Evolutionary conservation across 2,113 vertebrate genomes (phyloP).

Genomic region (Oryzias javanicus): DNA sequence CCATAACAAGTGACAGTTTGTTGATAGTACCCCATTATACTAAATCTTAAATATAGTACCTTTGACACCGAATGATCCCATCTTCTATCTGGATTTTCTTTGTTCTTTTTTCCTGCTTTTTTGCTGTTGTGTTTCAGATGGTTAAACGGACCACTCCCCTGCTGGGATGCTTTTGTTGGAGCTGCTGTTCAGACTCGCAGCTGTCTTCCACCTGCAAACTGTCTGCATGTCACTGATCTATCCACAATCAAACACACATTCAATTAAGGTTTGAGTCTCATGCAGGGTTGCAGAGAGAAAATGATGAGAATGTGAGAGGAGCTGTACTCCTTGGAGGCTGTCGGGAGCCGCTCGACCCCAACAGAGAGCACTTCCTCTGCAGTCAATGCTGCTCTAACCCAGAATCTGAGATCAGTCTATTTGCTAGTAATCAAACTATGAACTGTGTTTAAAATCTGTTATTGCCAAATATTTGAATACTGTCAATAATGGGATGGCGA

Average conservation of each 20-base stretch:
- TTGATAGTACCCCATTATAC: too few species aligned
- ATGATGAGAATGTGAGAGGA: conserved; percentile 5
- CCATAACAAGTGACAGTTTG: too few species aligned
- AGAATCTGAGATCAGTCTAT: too few species aligned
- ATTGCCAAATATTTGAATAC: conserved; percentile 19
- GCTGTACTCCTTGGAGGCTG: conserved; percentile 13
- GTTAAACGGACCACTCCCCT: conserved; percentile 9
- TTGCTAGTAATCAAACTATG: too few species aligned
- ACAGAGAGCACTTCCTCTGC: too few species aligned
- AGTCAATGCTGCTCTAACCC: too few species aligned
- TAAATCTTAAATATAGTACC: too few species aligned
- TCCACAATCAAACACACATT: conserved; percentile 36
- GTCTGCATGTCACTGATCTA: conserved; percentile 18
- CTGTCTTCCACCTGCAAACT: conserved; percentile 46
- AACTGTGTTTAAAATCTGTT: too few species aligned
- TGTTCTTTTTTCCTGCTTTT: not conserved
- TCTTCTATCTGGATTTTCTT: too few species aligned
- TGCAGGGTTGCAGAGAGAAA: conserved; percentile 17
- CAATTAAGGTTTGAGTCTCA: conserved; percentile 20
- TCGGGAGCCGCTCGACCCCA: not conserved
- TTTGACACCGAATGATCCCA: too few species aligned
- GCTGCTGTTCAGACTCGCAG: conserved; percentile 12
- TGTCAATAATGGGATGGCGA: conserved; percentile 10
- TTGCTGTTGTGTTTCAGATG: conserved; percentile 15
- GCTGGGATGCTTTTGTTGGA: conserved; percentile 17